These are phyloP conservation scores for Megaptera novaeangliae DNA, from an alignment of 2,113 vertebrate species.

Conservation along the genomic window DNA sequence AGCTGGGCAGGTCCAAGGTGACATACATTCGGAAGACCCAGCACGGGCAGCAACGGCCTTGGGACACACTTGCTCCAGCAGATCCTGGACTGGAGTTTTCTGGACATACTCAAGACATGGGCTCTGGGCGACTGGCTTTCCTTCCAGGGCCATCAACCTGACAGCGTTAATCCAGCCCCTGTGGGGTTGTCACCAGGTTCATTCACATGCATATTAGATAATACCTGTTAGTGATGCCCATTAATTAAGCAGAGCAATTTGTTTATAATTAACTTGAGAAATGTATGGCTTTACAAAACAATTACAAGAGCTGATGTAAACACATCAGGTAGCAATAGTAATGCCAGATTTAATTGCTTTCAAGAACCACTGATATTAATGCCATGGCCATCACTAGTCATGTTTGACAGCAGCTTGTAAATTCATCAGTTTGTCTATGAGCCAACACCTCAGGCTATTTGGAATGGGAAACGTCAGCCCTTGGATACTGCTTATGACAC, in stretches of 20 bases:
- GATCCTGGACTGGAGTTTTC: background rate
- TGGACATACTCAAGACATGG: background rate
- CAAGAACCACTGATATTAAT: slow-evolving; percentile 69
- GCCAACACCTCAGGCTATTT: slow-evolving; percentile 36
- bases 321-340: slow-evolving; percentile 63
- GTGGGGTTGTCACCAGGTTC: slow-evolving; percentile 31
- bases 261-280: slow-evolving; percentile 79
- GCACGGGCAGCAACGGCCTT: accelerated
- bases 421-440: slow-evolving; percentile 15
- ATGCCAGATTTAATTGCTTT: slow-evolving; percentile 74
- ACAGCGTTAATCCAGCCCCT: slow-evolving; percentile 37
- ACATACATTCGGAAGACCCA: background rate
- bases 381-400: slow-evolving; percentile 31
- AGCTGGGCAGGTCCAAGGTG: background rate
- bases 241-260: slow-evolving; percentile 76
- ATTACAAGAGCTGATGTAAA: slow-evolving; percentile 74
- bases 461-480: slow-evolving; percentile 24
- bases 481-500: background rate
- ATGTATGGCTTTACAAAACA: slow-evolving; percentile 76
- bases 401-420: slow-evolving; percentile 65
- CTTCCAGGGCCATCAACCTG: slow-evolving; percentile 23
- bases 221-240: slow-evolving; percentile 48
- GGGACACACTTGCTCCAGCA: background rate
- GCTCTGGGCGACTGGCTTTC: background rate
- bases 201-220: slow-evolving; percentile 65